phyloP scores from a whole-genome alignment of 1,140 invertebrate species.

The Pomacea maculata region DNA sequence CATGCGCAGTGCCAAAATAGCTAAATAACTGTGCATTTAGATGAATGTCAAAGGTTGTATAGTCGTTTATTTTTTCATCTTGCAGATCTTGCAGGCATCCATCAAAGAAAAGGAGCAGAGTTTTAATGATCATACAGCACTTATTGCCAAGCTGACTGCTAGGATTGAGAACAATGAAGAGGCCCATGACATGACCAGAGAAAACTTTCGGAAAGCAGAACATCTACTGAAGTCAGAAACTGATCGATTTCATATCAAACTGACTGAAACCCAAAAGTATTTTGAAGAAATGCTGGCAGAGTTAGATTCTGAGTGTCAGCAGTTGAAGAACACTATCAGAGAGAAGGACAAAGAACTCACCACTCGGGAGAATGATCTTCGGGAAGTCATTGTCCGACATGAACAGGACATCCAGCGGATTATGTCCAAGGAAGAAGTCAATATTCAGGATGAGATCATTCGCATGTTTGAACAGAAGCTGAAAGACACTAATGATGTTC shows the following conservation, averaged over 20 bases:
- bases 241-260: constrained; percentile 54
- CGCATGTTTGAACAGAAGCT: constrained; percentile 61
- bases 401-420: constrained; percentile 58
- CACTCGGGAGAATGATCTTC: constrained; percentile 52
- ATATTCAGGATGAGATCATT: constrained; percentile 57
- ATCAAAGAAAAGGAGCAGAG: constrained; percentile 57
- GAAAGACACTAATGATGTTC: constrained; percentile 57
- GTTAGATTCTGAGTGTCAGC: constrained; percentile 45
- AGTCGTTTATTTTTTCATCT: too few species aligned
- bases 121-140: constrained; percentile 44
- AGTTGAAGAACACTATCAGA: constrained; percentile 41
- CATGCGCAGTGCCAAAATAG: too few species aligned
- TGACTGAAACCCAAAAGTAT: constrained; percentile 58
- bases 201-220: constrained; percentile 50
- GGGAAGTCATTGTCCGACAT: constrained; percentile 55
- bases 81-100: constrained; percentile 53
- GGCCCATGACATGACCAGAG: constrained; percentile 41
- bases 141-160: constrained; percentile 54
- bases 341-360: constrained; percentile 54
- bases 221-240: constrained; percentile 54
- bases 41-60: too few species aligned
- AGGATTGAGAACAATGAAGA: constrained; percentile 59
- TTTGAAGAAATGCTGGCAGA: constrained; percentile 61
- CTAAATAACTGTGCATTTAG: too few species aligned
- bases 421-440: constrained; percentile 53